A percentile compares a stretch with the other conserved stretches of the same genome.
Conservation (phyloP, 2,888 invertebrate genomes). For the Amphimallon solstitiale region DNA sequence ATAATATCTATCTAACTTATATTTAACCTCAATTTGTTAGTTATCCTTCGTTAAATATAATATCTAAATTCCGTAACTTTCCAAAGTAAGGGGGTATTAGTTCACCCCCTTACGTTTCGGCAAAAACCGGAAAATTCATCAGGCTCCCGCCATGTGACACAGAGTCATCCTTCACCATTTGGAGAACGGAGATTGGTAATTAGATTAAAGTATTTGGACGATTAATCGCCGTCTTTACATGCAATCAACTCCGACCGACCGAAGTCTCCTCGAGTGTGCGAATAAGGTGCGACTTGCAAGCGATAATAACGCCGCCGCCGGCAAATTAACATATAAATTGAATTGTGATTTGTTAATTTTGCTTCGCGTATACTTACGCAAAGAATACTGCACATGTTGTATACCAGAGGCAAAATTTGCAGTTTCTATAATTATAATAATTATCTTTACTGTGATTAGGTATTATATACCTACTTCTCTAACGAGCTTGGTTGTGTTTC, state of each 20-base stretch:
- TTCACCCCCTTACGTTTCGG: no score
- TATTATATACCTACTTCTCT: no score
- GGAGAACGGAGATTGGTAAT: conserved; percentile 39
- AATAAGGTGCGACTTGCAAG: conserved; percentile 29
- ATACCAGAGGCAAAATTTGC: no score
- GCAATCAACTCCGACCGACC: conserved; percentile 28
- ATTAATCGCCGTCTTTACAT: conserved; percentile 42
- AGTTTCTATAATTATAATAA: no score
- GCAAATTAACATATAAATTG: conserved; percentile 40
- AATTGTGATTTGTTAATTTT: conserved; percentile 33
- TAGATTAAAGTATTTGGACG: conserved; percentile 47
- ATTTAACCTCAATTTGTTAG: no score
- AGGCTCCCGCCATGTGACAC: background rate
- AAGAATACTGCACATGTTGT: no score
- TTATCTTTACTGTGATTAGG: no score
- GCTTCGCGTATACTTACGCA: background rate
- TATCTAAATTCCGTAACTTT: no score
- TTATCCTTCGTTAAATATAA: no score
- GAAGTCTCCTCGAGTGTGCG: background rate
- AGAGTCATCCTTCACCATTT: conserved; percentile 27
- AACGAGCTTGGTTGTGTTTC: no score
- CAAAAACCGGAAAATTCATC: conserved; percentile 18
- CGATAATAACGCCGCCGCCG: conserved; percentile 30
- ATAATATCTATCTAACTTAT: no score
- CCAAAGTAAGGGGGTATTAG: no score